Conservation (phyloP, 2,797 vertebrate species). For the Chelmon rostratus region DNA sequence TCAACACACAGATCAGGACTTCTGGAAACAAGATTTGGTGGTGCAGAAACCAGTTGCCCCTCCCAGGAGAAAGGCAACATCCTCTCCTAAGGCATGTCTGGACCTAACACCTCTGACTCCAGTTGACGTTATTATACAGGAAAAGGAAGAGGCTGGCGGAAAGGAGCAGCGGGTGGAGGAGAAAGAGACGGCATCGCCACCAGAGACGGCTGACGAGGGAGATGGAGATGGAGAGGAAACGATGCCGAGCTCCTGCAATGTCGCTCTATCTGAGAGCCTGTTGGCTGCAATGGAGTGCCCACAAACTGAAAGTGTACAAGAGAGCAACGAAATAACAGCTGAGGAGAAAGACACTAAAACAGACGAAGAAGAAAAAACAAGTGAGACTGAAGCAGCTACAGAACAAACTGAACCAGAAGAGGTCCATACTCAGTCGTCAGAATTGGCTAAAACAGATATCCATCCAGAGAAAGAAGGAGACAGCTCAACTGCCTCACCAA, state of each 20-base stretch:
- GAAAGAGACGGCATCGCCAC: constrained; percentile 75
- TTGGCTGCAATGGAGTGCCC: neutral
- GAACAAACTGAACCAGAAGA: constrained; percentile 39
- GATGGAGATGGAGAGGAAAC: constrained; percentile 65
- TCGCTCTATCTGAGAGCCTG: neutral
- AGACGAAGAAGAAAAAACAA: constrained; percentile 13
- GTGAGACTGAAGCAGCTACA: constrained; percentile 19
- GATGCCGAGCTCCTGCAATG: neutral
- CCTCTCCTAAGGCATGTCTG: constrained; percentile 71
- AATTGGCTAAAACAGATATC: constrained; percentile 19
- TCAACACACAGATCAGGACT: constrained; percentile 10
- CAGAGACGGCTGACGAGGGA: constrained; percentile 73
- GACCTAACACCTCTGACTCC: constrained; percentile 80
- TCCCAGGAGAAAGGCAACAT: constrained; percentile 64
- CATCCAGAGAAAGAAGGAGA: constrained; percentile 41
- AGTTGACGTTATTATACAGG: constrained; percentile 52
- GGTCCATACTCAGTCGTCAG: constrained; percentile 21
- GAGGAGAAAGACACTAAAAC: constrained; percentile 24
- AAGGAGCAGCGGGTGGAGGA: constrained; percentile 74
- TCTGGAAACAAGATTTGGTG: constrained; percentile 41
- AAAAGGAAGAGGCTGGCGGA: constrained; percentile 52
- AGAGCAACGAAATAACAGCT: neutral
- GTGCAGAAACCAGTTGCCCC: constrained; percentile 69
- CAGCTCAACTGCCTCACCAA: neutral
- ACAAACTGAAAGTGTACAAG: constrained; percentile 32